Percentiles rank a stretch among this genome's conserved stretches.
Evolutionary conservation across 1,140 invertebrate genomes (phyloP).

Genomic region (Zaprionus capensis): DNA sequence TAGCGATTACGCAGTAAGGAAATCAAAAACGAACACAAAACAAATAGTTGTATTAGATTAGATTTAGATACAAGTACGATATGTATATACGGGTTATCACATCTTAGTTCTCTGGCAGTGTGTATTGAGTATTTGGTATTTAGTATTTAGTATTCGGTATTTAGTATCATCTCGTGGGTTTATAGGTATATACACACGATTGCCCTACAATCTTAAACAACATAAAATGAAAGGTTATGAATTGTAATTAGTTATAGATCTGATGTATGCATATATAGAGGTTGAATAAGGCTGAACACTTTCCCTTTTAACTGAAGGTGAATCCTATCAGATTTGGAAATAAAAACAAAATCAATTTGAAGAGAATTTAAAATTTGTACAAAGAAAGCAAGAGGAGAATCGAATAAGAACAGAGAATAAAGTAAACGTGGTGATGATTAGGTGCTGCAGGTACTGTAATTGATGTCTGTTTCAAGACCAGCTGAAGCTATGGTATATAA

Average conservation of each 20-base stretch:
- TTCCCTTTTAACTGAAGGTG: background rate
- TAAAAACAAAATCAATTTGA: background rate
- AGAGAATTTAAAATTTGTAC: background rate
- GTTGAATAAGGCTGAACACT: background rate
- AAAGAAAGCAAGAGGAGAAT: background rate
- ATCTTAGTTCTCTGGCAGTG: constrained; percentile 54
- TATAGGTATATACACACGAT: background rate
- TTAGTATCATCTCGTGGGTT: background rate
- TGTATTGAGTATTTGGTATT: constrained; percentile 54
- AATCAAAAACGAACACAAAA: constrained; percentile 49
- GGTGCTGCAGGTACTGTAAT: background rate
- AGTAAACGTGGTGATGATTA: background rate
- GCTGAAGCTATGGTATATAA: constrained; percentile 5
- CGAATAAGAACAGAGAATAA: background rate
- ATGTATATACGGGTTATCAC: constrained; percentile 33
- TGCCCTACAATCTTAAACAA: background rate
- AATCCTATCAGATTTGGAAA: background rate
- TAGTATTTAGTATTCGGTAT: constrained; percentile 5
- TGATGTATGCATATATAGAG: background rate
- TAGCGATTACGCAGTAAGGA: constrained; percentile 71
- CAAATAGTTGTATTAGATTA: constrained; percentile 33
- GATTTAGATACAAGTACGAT: constrained; percentile 56
- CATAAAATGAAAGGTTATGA: background rate
- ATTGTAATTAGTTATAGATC: background rate
- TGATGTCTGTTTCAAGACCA: constrained; percentile 3